Conservation (phyloP, 2,888 invertebrate genomes). For the Agrochola lota region DNA sequence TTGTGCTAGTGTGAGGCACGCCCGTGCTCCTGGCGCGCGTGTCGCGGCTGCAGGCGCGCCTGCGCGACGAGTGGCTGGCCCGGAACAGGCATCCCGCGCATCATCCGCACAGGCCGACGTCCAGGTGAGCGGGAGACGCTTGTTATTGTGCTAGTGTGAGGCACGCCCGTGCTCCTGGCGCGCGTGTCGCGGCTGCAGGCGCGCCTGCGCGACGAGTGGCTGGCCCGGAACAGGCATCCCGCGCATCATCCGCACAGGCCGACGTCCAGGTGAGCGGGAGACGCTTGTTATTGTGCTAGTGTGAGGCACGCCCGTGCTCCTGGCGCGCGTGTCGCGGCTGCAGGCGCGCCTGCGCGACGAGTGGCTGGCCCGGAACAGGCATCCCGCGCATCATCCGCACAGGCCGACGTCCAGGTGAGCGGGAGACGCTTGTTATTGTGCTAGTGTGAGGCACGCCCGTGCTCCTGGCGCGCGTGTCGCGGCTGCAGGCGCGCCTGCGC, state of each 20-base stretch:
- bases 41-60: conserved; percentile 94
- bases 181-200: conserved; percentile 96
- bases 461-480: conserved; percentile 93
- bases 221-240: conserved; percentile 52
- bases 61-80: conserved; percentile 95
- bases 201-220: conserved; percentile 96
- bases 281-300: too few relatives aligned
- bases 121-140: conserved; percentile 90
- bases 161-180: conserved; percentile 89
- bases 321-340: conserved; percentile 95
- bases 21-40: conserved; percentile 91
- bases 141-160: conserved; percentile 74
- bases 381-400: conserved; percentile 59
- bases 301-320: too few relatives aligned
- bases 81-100: conserved; percentile 50
- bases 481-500: conserved; percentile 94
- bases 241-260: conserved; percentile 63
- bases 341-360: conserved; percentile 96
- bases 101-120: conserved; percentile 65
- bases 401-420: conserved; percentile 64
- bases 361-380: conserved; percentile 89
- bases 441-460: too few relatives aligned
- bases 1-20: conserved; percentile 88
- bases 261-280: conserved; percentile 58
- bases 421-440: too few relatives aligned